Evolutionary conservation across 1,140 invertebrate species (phyloP), one percentile per base, ranked within the genome.

Genomic region (Camponotus floridanus): DNA sequence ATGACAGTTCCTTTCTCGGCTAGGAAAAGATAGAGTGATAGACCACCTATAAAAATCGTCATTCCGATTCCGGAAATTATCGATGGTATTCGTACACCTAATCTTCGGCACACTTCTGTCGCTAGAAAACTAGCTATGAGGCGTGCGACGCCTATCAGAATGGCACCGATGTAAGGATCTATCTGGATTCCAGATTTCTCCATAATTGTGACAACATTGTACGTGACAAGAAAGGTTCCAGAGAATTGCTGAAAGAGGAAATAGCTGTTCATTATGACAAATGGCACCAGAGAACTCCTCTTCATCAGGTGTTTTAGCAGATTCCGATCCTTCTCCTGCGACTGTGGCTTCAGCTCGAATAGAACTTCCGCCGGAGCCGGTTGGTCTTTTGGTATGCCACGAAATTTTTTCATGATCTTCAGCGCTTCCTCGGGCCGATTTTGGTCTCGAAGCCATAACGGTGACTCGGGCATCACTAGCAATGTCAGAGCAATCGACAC

Each of bases 231-330:
- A 88, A 97, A 98, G 31, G 97, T 96, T 1, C 98, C 98, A 2
- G 96, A 97, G 62, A 98, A 96, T 92, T 98, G 97, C 92, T 98
- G 97, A 91, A 98, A 97, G 86, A 97, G 96, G 93, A 98, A 98
- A 76, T 97, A 96, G 0, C 93, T 93, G 21, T 97, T 93, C 87
- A 97, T 95, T 7, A 98, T 96, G 0, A 95, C 33, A 18, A 97
- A 95, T 0, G 97, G 97, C 65, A 97, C 96, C 64, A 97, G 92
- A 2, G 96, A 96, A 26, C 95, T 95, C 0, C 95, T 95, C 9
- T 95, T 93, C 0, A 92, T 57, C 55, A 96, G 86, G 48, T 94
- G 90, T 45, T 94, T 93, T 18, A 95, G 26, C 13, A 94, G 31
- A 3, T 93, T 91, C 48, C 92, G 91, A 11, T 93, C 90, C 74